A percentile compares a stretch with the other conserved stretches of the same genome.
phyloP scores from a whole-genome alignment of 2,113 vertebrate species.

The Propithecus coquereli region DNA sequence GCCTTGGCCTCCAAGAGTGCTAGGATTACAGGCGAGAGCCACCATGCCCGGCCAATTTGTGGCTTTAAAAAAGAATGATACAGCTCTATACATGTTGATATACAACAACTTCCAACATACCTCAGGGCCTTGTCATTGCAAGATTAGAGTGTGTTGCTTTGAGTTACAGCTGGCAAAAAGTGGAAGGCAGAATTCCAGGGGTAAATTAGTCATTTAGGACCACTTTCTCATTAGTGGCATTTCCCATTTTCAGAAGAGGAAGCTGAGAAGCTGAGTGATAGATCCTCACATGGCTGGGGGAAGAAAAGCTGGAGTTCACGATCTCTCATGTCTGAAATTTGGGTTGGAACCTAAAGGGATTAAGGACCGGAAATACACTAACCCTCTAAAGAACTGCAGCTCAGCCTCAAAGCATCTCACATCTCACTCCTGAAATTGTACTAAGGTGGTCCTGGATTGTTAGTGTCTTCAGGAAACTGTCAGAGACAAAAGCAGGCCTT shows the following conservation, averaged over 20 bases:
- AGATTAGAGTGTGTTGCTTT: no score
- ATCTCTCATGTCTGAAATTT: not conserved
- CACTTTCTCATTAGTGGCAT: not conserved
- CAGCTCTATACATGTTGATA: not conserved
- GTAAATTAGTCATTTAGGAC: not conserved
- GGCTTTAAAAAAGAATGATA: not conserved
- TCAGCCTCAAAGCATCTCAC: not conserved
- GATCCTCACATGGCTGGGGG: not conserved
- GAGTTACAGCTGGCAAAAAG: not conserved
- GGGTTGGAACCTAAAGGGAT: not conserved
- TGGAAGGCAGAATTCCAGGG: not conserved
- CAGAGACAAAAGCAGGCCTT: not conserved
- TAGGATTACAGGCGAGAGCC: no score
- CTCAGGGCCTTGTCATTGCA: no score
- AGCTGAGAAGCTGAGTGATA: not conserved
- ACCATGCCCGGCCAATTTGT: not conserved
- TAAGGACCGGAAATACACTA: not conserved
- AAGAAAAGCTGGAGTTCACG: not conserved
- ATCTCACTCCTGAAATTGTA: not conserved
- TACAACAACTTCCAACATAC: not conserved
- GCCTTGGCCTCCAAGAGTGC: no score
- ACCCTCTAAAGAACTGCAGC: not conserved
- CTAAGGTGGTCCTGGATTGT: not conserved
- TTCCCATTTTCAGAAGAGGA: not conserved
- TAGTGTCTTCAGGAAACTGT: not conserved